phyloP scores from a whole-genome alignment of 2,888 invertebrate species.

The Sinohyriopsis cumingii region DNA sequence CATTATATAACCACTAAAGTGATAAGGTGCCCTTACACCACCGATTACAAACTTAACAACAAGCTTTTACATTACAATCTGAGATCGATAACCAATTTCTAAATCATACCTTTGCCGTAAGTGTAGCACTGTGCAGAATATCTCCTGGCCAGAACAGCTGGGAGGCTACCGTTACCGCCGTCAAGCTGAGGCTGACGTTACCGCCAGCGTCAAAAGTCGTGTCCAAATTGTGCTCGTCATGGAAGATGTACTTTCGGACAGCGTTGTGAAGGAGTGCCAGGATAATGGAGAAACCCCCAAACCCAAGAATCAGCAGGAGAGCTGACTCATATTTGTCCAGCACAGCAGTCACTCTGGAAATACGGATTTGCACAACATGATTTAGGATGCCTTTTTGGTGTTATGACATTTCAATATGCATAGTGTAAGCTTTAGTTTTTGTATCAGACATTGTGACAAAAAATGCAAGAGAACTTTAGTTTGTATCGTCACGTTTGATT shows the following conservation, averaged over 20 bases:
- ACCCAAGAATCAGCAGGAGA: constrained; percentile 60
- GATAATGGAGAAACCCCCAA: constrained; percentile 63
- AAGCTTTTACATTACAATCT: too few species aligned
- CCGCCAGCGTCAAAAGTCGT: constrained; percentile 67
- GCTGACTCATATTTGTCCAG: constrained; percentile 59
- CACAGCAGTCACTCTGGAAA: constrained; percentile 56
- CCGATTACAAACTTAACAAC: too few species aligned
- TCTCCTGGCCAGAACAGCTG: constrained; percentile 66
- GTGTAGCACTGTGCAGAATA: constrained; percentile 64
- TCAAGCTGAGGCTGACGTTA: constrained; percentile 61
- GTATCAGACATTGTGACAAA: too few species aligned
- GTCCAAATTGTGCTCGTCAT: constrained; percentile 64
- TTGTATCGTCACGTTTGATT: too few species aligned
- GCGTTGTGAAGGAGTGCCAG: constrained; percentile 62
- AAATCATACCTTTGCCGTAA: constrained; percentile 57
- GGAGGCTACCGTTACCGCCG: constrained; percentile 64
- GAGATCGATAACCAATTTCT: not conserved
- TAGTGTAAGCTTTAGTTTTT: too few species aligned
- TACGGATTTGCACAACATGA: not conserved
- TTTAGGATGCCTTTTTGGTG: too few species aligned
- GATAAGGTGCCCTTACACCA: too few species aligned
- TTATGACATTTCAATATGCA: too few species aligned
- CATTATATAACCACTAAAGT: too few species aligned
- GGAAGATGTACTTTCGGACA: constrained; percentile 61
- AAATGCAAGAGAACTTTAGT: too few species aligned